These are phyloP conservation scores for Chrysopilus asiliformis DNA, from an alignment of 2,888 invertebrate genomes.

Conservation along the genomic window DNA sequence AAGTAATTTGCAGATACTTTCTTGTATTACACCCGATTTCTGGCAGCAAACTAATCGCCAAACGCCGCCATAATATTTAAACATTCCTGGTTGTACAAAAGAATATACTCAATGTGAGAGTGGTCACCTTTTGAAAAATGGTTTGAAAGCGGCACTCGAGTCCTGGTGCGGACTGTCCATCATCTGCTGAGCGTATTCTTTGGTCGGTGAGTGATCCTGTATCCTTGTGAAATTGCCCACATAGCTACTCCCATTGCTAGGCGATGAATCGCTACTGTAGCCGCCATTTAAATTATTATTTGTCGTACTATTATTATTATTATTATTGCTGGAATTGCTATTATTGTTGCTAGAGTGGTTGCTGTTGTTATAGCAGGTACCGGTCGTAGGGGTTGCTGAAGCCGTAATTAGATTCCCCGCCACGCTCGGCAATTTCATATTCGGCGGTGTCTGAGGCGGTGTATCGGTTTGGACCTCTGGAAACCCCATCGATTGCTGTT, in stretches of 20 bases:
- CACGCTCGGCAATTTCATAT: slow-evolving; percentile 78
- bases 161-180: slow-evolving; percentile 27
- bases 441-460: slow-evolving; percentile 87
- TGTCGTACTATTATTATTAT: slow-evolving; percentile 16
- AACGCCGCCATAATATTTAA: neutral
- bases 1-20: no score
- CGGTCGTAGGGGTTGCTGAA: slow-evolving; percentile 42
- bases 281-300: slow-evolving; percentile 13
- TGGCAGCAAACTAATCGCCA: neutral
- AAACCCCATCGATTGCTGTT: slow-evolving; percentile 50
- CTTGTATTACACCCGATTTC: no score
- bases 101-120: neutral
- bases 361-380: slow-evolving; percentile 37
- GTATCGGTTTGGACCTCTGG: slow-evolving; percentile 78
- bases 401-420: slow-evolving; percentile 56
- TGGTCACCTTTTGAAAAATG: slow-evolving; percentile 77
- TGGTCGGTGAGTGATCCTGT: slow-evolving; percentile 27
- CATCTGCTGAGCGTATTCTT: slow-evolving; percentile 24
- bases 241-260: slow-evolving; percentile 18
- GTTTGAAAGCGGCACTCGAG: slow-evolving; percentile 61
- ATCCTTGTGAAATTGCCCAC: slow-evolving; percentile 21
- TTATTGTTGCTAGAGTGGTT: slow-evolving; percentile 16
- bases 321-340: slow-evolving; percentile 13
- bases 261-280: slow-evolving; percentile 17
- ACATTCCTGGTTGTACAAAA: neutral